A percentile compares a stretch with the other conserved stretches of the same genome.
These are phyloP conservation scores for Diachasmimorpha longicaudata DNA, from an alignment of 1,140 invertebrate genomes.

Conservation along the genomic window DNA sequence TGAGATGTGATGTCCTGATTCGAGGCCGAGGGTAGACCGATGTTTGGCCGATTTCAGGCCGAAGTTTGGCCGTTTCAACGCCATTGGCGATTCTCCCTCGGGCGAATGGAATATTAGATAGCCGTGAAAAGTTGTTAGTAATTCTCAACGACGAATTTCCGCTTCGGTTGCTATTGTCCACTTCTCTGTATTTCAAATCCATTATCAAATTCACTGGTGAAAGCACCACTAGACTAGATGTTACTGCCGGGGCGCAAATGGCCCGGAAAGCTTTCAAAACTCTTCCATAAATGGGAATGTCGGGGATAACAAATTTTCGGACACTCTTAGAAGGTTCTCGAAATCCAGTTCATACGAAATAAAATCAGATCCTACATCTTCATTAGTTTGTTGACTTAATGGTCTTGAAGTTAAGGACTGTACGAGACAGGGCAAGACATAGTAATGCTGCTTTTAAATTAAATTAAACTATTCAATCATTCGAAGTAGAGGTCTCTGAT, in stretches of 20 bases:
- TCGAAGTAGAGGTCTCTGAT: no score
- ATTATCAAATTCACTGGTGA: slow-evolving; percentile 36
- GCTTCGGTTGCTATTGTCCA: slow-evolving; percentile 26
- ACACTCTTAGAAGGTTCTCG: neutral
- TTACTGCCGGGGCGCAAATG: slow-evolving; percentile 18
- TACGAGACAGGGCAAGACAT: neutral
- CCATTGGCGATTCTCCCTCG: no score
- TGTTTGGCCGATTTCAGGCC: no score
- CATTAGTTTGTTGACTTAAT: neutral
- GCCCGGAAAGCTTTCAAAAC: slow-evolving; percentile 34
- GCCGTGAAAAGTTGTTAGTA: neutral
- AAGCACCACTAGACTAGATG: neutral
- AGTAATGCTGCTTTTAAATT: no score
- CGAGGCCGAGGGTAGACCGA: no score
- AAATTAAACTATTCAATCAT: no score
- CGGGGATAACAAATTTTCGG: neutral
- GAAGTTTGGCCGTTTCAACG: no score
- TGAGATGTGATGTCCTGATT: no score
- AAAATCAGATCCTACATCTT: neutral
- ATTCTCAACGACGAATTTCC: slow-evolving; percentile 19
- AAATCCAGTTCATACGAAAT: neutral
- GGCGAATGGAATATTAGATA: slow-evolving; percentile 1
- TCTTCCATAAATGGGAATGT: slow-evolving; percentile 13
- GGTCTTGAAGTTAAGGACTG: neutral
- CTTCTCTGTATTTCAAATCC: slow-evolving; percentile 26